Evolutionary conservation across 1,140 invertebrate species (phyloP).

Genomic region (Drosophila quadrilineata): DNA sequence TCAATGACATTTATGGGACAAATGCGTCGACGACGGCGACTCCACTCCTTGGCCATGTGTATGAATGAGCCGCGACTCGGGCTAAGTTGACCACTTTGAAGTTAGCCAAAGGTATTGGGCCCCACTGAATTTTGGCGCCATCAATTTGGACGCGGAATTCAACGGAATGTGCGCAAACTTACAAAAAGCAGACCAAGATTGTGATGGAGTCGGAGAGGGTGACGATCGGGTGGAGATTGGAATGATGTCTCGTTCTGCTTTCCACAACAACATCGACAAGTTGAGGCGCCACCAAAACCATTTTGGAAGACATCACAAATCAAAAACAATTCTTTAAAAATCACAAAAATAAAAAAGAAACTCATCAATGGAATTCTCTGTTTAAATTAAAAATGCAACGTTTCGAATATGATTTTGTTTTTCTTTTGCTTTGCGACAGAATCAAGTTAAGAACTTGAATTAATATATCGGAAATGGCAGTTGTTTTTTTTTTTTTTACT

Average conservation of each 20-base stretch:
- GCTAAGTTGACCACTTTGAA: constrained; percentile 2
- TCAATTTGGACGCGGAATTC: constrained; percentile 75
- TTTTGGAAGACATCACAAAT: constrained; percentile 47
- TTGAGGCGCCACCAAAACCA: constrained; percentile 65
- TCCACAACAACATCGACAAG: constrained; percentile 55
- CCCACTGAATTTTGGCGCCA: constrained; percentile 74
- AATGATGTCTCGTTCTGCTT: constrained; percentile 33
- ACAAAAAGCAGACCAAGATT: constrained; percentile 16
- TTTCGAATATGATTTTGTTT: constrained; percentile 68
- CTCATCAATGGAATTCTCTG: constrained; percentile 74
- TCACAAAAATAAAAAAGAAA: constrained; percentile 36
- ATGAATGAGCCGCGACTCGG: constrained; percentile 46
- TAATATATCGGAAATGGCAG: constrained; percentile 7
- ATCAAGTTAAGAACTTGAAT: background rate
- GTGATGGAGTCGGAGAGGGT: too few relatives aligned
- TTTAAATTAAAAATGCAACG: constrained; percentile 57
- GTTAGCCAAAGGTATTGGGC: background rate
- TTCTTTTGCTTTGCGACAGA: too few relatives aligned
- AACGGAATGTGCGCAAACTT: constrained; percentile 58
- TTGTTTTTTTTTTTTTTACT: background rate
- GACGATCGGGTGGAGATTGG: too few relatives aligned
- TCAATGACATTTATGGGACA: constrained; percentile 76
- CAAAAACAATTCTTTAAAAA: constrained; percentile 25
- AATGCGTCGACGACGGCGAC: constrained; percentile 55
- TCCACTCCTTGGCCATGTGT: constrained; percentile 61